Evolutionary conservation across 2,797 vertebrate genomes (phyloP).

Genomic region (Pempheris klunzingeri): DNA sequence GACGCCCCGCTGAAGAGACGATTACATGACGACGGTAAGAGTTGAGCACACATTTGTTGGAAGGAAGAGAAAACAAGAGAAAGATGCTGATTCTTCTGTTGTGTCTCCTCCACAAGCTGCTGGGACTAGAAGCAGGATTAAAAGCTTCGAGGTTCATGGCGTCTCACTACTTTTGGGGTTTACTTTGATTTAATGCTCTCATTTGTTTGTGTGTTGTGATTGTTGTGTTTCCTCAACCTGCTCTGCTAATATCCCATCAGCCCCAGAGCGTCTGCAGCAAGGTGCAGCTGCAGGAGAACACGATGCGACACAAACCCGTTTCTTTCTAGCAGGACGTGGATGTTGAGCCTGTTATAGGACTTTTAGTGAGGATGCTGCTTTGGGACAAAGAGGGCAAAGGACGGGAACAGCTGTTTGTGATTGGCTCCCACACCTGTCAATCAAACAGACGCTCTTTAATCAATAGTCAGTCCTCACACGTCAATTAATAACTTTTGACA

Average conservation of each 20-base stretch:
- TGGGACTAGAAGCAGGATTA: slow-evolving; percentile 53
- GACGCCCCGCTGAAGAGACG: slow-evolving; percentile 46
- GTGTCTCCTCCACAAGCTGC: slow-evolving; percentile 50
- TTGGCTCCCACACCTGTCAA: neutral
- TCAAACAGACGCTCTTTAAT: neutral
- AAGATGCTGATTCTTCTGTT: slow-evolving; percentile 44
- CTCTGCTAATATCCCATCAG: slow-evolving; percentile 51
- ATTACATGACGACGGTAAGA: slow-evolving; percentile 42
- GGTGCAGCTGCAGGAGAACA: neutral
- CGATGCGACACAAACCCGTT: neutral
- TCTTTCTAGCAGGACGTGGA: too few species aligned
- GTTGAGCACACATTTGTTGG: slow-evolving; percentile 55
- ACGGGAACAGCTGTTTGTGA: neutral
- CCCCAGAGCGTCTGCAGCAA: neutral
- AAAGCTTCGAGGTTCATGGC: slow-evolving; percentile 55
- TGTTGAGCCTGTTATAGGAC: too few species aligned
- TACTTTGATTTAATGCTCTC: slow-evolving; percentile 25
- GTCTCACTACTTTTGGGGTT: slow-evolving; percentile 43
- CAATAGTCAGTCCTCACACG: neutral
- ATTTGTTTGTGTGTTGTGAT: slow-evolving; percentile 21
- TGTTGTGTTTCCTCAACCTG: slow-evolving; percentile 28
- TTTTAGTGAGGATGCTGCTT: too few species aligned
- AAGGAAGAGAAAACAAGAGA: slow-evolving; percentile 5
- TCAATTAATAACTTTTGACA: too few species aligned
- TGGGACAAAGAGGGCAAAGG: too few species aligned